These are phyloP conservation scores for Lampris incognitus DNA, from an alignment of 2,113 vertebrate species.

Conservation along the genomic window DNA sequence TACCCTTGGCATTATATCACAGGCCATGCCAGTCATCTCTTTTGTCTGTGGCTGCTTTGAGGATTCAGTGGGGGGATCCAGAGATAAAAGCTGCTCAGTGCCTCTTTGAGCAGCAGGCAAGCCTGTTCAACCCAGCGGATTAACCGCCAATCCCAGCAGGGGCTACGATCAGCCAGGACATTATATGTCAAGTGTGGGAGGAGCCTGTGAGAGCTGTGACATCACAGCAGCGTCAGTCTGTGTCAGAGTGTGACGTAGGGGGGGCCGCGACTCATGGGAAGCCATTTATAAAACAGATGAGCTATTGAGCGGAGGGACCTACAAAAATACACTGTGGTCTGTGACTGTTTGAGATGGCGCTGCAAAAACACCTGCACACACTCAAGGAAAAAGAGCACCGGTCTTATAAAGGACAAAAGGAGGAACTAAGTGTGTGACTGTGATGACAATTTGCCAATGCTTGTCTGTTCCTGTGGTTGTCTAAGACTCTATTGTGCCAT, in stretches of 20 bases:
- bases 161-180: conserved; percentile 38
- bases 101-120: conserved; percentile 52
- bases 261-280: background rate
- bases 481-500: background rate
- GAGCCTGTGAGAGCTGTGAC: conserved; percentile 12
- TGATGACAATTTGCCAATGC: background rate
- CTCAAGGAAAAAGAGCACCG: background rate
- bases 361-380: background rate
- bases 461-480: background rate
- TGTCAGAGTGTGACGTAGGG: background rate
- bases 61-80: conserved; percentile 46
- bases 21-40: conserved; percentile 11
- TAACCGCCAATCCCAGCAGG: conserved; percentile 53
- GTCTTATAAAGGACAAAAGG: background rate
- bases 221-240: conserved; percentile 4
- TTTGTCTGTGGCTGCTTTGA: conserved; percentile 39
- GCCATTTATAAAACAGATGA: background rate
- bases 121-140: conserved; percentile 65
- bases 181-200: conserved; percentile 17
- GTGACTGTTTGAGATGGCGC: too few relatives aligned
- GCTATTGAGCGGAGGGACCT: too few relatives aligned
- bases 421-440: background rate
- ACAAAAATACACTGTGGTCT: too few relatives aligned
- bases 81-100: conserved; percentile 70
- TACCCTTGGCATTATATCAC: conserved; percentile 30